These are phyloP conservation scores for Erpornis zantholeuca DNA, from an alignment of 2,113 vertebrate species.

Conservation along the genomic window DNA sequence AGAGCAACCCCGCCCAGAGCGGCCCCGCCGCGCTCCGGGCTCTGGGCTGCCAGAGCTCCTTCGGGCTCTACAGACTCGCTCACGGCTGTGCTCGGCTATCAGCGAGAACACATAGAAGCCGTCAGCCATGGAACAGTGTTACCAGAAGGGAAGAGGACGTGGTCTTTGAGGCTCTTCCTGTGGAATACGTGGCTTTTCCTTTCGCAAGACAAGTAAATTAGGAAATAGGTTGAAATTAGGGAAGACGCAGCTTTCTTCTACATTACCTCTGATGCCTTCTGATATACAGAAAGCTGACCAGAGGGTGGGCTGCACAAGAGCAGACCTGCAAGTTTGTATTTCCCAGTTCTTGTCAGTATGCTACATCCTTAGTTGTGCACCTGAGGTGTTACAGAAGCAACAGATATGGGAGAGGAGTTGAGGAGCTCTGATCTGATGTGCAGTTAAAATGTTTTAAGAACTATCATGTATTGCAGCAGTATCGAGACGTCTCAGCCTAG, in stretches of 20 bases:
- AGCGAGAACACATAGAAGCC: rapidly evolving
- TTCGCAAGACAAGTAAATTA: background rate
- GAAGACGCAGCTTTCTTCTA: background rate
- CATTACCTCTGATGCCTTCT: rapidly evolving
- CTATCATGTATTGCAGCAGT: background rate
- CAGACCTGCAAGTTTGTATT: background rate
- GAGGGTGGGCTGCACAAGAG: background rate
- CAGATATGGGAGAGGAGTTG: too few species aligned
- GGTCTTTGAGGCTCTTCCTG: background rate
- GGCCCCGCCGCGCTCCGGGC: background rate
- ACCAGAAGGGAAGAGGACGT: background rate
- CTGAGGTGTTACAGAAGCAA: background rate
- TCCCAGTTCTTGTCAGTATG: background rate
- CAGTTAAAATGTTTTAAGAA: background rate
- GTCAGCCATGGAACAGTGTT: rapidly evolving
- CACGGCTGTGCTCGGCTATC: rapidly evolving
- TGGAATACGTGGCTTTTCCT: background rate
- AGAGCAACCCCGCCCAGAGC: background rate
- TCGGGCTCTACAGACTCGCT: rapidly evolving
- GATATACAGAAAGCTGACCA: rapidly evolving
- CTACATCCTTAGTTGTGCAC: too few species aligned
- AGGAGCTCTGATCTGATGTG: background rate
- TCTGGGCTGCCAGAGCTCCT: rapidly evolving
- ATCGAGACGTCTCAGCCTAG: background rate
- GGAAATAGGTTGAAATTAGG: background rate